Evolutionary conservation across 2,797 vertebrate genomes (phyloP), one percentile per base, ranked within the genome.

Genomic region (Chelidonichthys spinosus): DNA sequence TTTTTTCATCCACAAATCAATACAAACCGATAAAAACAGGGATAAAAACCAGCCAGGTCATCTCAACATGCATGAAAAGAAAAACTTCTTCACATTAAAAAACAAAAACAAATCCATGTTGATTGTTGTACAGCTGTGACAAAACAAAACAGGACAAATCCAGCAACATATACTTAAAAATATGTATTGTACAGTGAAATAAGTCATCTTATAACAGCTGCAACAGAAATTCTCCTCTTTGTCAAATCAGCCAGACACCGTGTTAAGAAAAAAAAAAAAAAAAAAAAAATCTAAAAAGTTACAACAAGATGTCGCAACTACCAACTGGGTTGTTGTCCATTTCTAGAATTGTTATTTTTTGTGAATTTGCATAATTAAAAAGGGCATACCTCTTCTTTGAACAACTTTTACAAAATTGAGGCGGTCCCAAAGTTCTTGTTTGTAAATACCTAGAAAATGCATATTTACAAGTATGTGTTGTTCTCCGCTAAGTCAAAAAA

Each of bases 11-110:
- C 79, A 92, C 81, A 93, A 93, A 90, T 95, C 91, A 94, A 94
- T 92, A 95, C 94, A 95, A 90, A 91, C 94, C 91, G 92, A 94
- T 92, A 93, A 89, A 90, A 93, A 90, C 73, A 87, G 90, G 86
- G 84, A 92, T 88, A 87, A 80, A 92, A 91, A 90, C 90, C 92
- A 95, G 95, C 92, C 94, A 93, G 94, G 92, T 95, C 94, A 96
- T 94, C 93, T 94, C 94, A 95, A 97, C 96, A 97, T 97, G 97
- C 97, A 97, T 91, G 93, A 95, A 95, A 95, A 90, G 17, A 80
- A 83, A 85, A 84, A 77, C 78, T 55, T 81, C 74, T 92, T 95
- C 95, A 96, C 95, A 87, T 78, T 59, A 54, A 69, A 39, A 39
- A 73, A 81, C 87, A 77, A 74, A 62, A 18, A 43, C 49, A 73